Conservation (phyloP, 2,797 vertebrate species). For the Danio aesculapii region DNA sequence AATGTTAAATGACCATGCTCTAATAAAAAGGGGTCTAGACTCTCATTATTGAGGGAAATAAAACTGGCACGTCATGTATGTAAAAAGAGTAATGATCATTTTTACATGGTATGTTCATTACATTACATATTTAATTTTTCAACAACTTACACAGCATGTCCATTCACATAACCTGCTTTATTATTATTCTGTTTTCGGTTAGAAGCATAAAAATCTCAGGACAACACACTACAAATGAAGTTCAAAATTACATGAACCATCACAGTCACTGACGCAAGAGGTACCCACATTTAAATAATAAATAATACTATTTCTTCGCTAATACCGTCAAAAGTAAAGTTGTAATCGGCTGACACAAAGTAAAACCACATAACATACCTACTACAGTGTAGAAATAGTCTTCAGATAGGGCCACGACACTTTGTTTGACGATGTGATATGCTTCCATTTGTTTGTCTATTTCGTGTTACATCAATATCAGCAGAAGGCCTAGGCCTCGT, state of each 20-base stretch:
- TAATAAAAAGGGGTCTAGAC: background rate
- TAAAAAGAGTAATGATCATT: background rate
- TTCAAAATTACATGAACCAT: background rate
- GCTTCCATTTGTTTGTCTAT: background rate
- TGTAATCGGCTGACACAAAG: background rate
- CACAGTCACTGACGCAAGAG: background rate
- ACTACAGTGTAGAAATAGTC: too few relatives aligned
- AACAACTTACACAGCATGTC: background rate
- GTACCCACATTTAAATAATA: too few relatives aligned
- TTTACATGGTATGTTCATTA: background rate
- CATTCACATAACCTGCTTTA: background rate
- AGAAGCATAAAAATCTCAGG: too few relatives aligned
- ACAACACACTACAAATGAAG: background rate
- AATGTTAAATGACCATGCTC: slow-evolving; percentile 17
- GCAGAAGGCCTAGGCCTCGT: too few relatives aligned
- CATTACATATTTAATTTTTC: background rate
- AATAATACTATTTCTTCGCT: background rate
- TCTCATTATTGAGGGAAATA: background rate
- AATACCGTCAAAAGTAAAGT: background rate
- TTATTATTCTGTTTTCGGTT: background rate
- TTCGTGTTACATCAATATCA: background rate
- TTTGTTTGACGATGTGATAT: background rate
- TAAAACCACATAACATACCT: background rate
- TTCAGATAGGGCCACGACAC: too few relatives aligned
- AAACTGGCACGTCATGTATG: background rate